phyloP scores from a whole-genome alignment of 2,888 invertebrate genomes.

The Heliconius erato region DNA sequence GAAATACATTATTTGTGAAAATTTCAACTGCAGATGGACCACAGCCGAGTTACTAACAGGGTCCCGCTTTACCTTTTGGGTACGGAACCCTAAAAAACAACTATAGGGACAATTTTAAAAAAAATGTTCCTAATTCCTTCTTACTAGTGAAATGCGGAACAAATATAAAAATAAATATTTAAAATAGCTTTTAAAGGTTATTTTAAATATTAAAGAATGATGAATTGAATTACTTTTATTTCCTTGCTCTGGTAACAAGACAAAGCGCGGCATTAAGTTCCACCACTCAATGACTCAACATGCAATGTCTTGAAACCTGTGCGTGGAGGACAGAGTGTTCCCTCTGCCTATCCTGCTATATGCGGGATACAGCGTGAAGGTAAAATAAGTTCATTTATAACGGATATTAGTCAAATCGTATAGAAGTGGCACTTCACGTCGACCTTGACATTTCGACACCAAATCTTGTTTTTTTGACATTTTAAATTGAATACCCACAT shows the following conservation, averaged over 20 bases:
- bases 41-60: too few species aligned
- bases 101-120: too few species aligned
- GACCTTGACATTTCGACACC: slow-evolving; percentile 45
- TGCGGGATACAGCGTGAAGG: neutral
- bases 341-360: too few species aligned
- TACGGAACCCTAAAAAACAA: too few species aligned
- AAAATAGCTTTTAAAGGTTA: too few species aligned
- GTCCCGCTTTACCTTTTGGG: too few species aligned
- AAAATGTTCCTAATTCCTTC: too few species aligned
- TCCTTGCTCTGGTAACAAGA: slow-evolving; percentile 1
- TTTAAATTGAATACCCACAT: slow-evolving; percentile 31
- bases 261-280: neutral
- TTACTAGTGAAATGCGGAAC: too few species aligned
- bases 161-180: too few species aligned
- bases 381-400: neutral
- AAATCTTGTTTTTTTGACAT: slow-evolving; percentile 43
- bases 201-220: neutral
- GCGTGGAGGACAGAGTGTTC: neutral
- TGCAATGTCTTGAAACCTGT: neutral
- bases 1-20: too few species aligned
- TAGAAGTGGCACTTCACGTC: neutral
- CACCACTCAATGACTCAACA: neutral
- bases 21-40: too few species aligned
- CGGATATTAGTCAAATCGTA: neutral
- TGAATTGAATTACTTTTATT: neutral